These are phyloP conservation scores for Solenopsis fugax DNA, from an alignment of 1,140 invertebrate species.

Conservation along the genomic window DNA sequence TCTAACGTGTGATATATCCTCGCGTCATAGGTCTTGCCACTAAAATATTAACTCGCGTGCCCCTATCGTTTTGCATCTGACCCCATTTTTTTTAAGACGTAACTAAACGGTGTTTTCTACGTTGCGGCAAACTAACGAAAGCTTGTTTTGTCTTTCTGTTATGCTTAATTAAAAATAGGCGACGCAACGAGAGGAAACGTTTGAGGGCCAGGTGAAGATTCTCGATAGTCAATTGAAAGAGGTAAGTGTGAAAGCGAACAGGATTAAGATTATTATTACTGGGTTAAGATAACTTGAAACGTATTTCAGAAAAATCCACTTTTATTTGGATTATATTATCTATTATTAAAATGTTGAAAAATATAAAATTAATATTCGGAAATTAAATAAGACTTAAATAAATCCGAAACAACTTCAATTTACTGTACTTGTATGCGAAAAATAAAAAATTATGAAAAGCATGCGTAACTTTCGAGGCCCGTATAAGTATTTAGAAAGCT, in stretches of 20 bases:
- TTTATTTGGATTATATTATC: conserved; percentile 4
- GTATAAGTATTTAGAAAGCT: background rate
- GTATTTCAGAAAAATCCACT: background rate
- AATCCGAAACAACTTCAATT: background rate
- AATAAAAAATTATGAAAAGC: background rate
- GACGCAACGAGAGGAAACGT: conserved; percentile 98
- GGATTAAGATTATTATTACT: background rate
- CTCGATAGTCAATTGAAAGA: conserved; percentile 97
- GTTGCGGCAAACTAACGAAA: conserved; percentile 71
- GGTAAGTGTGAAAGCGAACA: conserved; percentile 88
- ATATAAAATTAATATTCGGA: background rate
- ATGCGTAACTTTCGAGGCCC: background rate
- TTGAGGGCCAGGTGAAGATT: conserved; percentile 97
- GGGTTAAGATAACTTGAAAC: background rate
- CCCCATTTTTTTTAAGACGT: conserved; percentile 60
- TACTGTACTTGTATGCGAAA: background rate
- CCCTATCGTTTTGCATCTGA: conserved; percentile 67
- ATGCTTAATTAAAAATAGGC: conserved; percentile 89
- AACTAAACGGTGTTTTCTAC: conserved; percentile 36
- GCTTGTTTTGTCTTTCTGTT: conserved; percentile 79
- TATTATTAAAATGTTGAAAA: conserved; percentile 5
- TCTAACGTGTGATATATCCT: conserved; percentile 73
- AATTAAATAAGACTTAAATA: conserved; percentile 3
- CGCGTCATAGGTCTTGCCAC: conserved; percentile 64
- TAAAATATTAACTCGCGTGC: conserved; percentile 60